phyloP scores from a whole-genome alignment of 2,888 invertebrate species.

The Nezara viridula region DNA sequence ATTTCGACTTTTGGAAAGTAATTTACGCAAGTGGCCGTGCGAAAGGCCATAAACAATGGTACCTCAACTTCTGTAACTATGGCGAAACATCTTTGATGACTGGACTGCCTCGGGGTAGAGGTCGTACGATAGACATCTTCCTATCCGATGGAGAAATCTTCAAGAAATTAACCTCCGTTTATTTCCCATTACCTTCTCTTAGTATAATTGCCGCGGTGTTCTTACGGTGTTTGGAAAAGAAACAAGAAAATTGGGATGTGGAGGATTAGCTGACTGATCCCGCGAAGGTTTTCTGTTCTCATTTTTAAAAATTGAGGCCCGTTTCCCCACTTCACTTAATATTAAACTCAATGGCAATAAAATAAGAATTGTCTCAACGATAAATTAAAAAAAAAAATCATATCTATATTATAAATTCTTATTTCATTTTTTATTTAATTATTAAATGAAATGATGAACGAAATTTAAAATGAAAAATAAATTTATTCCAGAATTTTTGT shows the following conservation, averaged over 20 bases:
- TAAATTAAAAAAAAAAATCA: too few species aligned
- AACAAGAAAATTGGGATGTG: background rate
- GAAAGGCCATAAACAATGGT: background rate
- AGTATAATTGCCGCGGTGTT: background rate
- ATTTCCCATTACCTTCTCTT: background rate
- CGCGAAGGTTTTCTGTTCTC: background rate
- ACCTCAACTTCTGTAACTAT: background rate
- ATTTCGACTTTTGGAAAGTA: too few species aligned
- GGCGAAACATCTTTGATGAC: background rate
- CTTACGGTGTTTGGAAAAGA: background rate
- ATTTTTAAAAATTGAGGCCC: background rate
- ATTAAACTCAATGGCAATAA: background rate
- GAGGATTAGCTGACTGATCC: background rate
- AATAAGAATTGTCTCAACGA: too few species aligned
- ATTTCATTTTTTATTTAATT: too few species aligned
- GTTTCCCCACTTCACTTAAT: background rate
- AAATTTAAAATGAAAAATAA: too few species aligned
- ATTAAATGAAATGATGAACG: too few species aligned
- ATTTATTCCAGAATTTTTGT: too few species aligned
- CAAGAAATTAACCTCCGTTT: conserved; percentile 24
- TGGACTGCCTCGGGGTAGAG: background rate
- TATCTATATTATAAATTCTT: too few species aligned
- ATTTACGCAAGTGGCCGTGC: background rate
- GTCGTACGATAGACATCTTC: background rate
- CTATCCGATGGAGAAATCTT: background rate